phyloP scores from a whole-genome alignment of 2,113 vertebrate genomes.

The Barnardius zonarius region DNA sequence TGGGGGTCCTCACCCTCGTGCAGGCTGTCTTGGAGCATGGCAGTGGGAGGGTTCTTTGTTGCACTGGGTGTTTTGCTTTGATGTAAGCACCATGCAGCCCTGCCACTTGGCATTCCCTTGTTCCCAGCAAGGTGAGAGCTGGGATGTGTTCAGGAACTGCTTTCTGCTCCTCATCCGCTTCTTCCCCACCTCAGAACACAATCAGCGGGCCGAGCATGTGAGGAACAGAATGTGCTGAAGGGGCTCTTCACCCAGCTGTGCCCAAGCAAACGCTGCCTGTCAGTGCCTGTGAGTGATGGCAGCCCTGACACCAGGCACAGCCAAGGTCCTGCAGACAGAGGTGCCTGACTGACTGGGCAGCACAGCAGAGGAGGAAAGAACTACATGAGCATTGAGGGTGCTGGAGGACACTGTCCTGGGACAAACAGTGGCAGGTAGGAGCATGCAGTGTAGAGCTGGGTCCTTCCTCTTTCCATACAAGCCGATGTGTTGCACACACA shows the following conservation, averaged over 20 bases:
- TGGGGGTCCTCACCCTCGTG: not conserved
- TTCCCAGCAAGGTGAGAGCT: slow-evolving; percentile 59
- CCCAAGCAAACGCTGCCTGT: not conserved
- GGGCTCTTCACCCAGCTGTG: slow-evolving; percentile 49
- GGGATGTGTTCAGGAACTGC: slow-evolving; percentile 14
- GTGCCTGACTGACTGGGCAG: not conserved
- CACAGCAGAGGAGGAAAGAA: not conserved
- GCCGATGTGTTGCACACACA: not conserved
- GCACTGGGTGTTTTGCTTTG: not conserved
- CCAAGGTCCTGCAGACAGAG: not conserved
- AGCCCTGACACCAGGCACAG: not conserved
- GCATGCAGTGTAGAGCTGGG: accelerated
- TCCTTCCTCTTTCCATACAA: not conserved
- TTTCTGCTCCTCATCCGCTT: slow-evolving; percentile 42
- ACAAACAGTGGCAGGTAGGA: not conserved
- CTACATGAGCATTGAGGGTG: not conserved
- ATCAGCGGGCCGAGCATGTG: slow-evolving; percentile 22
- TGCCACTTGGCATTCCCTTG: slow-evolving; percentile 3
- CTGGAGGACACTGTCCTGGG: not conserved
- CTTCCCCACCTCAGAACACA: slow-evolving; percentile 30
- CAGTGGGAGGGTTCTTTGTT: not conserved
- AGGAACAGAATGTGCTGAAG: slow-evolving; percentile 28
- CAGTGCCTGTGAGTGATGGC: not conserved
- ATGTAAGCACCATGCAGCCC: not conserved
- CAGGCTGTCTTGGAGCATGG: not conserved